These are phyloP conservation scores for Scolopax rusticola DNA, from an alignment of 2,797 vertebrate species.

Conservation along the genomic window DNA sequence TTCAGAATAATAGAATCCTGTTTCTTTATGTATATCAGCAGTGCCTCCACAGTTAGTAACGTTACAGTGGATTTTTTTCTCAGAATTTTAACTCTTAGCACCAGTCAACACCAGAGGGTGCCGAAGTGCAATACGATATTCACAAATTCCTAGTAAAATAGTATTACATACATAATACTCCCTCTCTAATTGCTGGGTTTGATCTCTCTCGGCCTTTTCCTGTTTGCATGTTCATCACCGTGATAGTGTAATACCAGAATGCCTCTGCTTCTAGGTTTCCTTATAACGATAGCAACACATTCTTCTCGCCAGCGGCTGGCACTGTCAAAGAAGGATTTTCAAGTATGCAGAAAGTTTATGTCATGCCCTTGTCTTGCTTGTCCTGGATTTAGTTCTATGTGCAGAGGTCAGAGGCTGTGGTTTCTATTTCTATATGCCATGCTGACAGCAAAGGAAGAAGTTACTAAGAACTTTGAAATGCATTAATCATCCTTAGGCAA, in stretches of 20 bases:
- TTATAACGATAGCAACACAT: not conserved
- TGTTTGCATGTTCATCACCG: not conserved
- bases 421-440: not conserved
- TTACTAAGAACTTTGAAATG: not conserved
- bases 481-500: not conserved
- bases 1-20: not conserved
- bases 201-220: not conserved
- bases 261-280: not conserved
- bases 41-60: not conserved
- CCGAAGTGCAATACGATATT: not conserved
- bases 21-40: not conserved
- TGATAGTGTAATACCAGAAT: not conserved
- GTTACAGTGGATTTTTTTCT: not conserved
- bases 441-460: not conserved
- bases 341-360: not conserved
- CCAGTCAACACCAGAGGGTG: conserved; percentile 7
- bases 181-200: not conserved
- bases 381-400: not conserved
- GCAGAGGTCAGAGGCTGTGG: not conserved
- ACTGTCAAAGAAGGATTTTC: not conserved
- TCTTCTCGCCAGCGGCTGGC: not conserved
- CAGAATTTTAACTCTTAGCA: not conserved
- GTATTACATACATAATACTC: too few species aligned
- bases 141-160: not conserved
- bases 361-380: not conserved